These are phyloP conservation scores for Tychaedon coryphoeus DNA, from an alignment of 2,113 vertebrate genomes.

Conservation along the genomic window DNA sequence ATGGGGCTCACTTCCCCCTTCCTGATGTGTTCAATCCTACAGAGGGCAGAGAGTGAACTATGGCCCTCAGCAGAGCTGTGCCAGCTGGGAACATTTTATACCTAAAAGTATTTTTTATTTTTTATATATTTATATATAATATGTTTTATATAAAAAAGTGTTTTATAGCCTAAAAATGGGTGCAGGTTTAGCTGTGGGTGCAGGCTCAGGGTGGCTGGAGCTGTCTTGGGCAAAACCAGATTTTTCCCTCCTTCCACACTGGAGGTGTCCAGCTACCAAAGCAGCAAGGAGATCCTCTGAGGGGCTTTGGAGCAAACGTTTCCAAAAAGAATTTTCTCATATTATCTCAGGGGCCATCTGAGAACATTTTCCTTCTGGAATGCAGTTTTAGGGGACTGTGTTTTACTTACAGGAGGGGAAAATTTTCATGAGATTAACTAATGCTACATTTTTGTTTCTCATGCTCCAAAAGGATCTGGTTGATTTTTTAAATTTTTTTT, in stretches of 20 bases:
- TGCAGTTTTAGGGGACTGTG: not conserved
- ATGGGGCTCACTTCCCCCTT: not conserved
- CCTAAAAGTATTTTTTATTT: too few relatives aligned
- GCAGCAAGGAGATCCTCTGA: not conserved
- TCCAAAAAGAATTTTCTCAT: not conserved
- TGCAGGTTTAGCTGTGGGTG: not conserved
- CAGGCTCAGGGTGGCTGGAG: not conserved
- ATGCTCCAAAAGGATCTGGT: not conserved
- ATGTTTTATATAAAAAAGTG: too few relatives aligned
- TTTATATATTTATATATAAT: too few relatives aligned
- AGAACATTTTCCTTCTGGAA: not conserved
- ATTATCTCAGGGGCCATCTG: not conserved
- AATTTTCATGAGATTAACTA: not conserved
- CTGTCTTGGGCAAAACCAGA: not conserved
- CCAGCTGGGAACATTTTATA: not conserved
- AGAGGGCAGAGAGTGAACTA: not conserved
- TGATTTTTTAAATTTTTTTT: not conserved
- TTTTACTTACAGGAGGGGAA: not conserved
- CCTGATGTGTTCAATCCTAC: fast-evolving
- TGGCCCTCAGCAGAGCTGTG: fast-evolving
- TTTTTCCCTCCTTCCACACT: not conserved
- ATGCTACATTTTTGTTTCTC: not conserved
- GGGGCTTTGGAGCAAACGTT: not conserved
- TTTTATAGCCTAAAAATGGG: not conserved
- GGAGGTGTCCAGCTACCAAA: not conserved